A percentile compares a stretch with the other conserved stretches of the same genome.
phyloP scores from a whole-genome alignment of 1,140 invertebrate genomes.

The Caenorhabditis brenneri region DNA sequence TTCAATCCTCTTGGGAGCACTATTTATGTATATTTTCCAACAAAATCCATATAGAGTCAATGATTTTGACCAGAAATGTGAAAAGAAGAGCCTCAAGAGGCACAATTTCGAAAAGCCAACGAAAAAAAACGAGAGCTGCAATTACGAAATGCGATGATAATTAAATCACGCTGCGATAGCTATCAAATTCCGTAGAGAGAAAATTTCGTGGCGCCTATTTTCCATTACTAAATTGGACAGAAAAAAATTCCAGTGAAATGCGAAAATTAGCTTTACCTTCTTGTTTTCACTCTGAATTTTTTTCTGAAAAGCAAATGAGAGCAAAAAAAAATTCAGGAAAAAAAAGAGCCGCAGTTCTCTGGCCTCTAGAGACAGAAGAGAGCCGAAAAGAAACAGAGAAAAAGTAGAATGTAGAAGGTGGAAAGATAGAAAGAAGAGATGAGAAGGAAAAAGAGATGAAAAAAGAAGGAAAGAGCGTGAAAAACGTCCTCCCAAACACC shows the following conservation, averaged over 20 bases:
- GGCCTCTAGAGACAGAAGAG: slow-evolving; percentile 12
- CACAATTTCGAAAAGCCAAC: background rate
- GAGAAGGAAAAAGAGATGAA: background rate
- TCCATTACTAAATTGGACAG: background rate
- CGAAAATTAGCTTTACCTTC: background rate
- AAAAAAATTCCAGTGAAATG: background rate
- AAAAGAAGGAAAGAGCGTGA: background rate
- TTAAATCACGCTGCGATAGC: background rate
- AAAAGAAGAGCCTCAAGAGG: too few species aligned
- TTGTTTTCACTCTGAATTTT: background rate
- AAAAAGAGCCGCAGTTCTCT: slow-evolving; percentile 16
- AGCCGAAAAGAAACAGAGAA: slow-evolving; percentile 11
- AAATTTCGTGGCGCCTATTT: too few species aligned
- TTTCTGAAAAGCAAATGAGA: background rate
- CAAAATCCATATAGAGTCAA: too few species aligned
- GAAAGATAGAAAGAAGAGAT: slow-evolving; percentile 31
- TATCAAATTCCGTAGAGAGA: background rate
- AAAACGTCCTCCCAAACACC: slow-evolving; percentile 11
- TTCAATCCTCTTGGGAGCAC: too few species aligned
- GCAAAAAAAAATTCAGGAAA: background rate
- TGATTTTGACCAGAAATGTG: too few species aligned
- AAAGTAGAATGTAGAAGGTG: slow-evolving; percentile 24
- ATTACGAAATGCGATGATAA: slow-evolving; percentile 7
- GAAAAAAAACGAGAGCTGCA: background rate
- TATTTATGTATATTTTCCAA: too few species aligned